These are phyloP conservation scores for Cryptoleucopteryx plumbea DNA, from an alignment of 2,113 vertebrate genomes.

Conservation along the genomic window DNA sequence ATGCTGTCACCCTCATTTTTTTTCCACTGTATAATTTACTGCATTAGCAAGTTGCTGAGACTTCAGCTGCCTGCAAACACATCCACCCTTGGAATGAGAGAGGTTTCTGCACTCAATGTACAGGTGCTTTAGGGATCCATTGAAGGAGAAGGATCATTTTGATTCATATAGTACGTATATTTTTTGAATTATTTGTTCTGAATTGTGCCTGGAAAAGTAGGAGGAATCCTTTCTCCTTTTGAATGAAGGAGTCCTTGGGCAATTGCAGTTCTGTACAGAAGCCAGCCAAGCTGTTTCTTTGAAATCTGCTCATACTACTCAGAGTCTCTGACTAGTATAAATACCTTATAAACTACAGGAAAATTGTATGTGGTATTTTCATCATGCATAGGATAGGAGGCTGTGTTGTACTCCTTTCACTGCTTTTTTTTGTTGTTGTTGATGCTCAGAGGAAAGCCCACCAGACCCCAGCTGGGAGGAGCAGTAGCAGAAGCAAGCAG, in stretches of 20 bases:
- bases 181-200: background rate
- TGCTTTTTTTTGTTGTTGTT: background rate
- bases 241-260: background rate
- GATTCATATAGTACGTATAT: background rate
- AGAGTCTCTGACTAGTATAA: background rate
- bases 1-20: background rate
- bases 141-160: background rate
- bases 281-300: background rate
- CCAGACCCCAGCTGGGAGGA: background rate
- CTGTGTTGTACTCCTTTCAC: background rate
- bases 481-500: background rate
- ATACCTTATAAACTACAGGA: background rate
- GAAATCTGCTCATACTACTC: background rate
- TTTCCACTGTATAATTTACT: background rate
- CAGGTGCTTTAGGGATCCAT: background rate
- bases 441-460: background rate
- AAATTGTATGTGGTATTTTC: background rate
- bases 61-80: background rate
- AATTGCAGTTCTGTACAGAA: background rate
- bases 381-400: background rate
- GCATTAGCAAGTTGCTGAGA: background rate
- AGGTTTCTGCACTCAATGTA: background rate
- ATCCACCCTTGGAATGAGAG: background rate
- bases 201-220: background rate
- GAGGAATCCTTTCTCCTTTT: background rate